These are phyloP conservation scores for Simalia tracyae DNA, from an alignment of 2,797 vertebrate genomes.

Conservation along the genomic window DNA sequence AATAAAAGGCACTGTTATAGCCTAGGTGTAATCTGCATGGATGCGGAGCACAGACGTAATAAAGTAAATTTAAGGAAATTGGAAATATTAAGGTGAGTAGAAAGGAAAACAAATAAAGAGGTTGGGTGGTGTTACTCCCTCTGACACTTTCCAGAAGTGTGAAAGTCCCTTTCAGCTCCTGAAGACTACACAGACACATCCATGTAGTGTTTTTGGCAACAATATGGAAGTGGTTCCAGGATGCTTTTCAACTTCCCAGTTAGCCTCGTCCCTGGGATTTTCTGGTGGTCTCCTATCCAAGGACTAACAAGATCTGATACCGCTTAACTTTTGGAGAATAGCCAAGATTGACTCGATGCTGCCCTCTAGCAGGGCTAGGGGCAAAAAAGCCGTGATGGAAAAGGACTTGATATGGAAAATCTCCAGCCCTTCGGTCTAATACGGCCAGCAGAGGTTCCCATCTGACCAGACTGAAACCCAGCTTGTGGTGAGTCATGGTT, in stretches of 20 bases:
- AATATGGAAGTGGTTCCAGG: too few relatives aligned
- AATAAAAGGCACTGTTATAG: neutral
- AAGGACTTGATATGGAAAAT: neutral
- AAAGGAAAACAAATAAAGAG: neutral
- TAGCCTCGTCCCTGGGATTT: too few relatives aligned
- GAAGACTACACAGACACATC: too few relatives aligned
- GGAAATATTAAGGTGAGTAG: neutral
- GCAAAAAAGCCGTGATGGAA: neutral
- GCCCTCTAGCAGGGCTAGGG: neutral
- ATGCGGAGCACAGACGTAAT: neutral
- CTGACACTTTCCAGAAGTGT: neutral
- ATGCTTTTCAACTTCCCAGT: too few relatives aligned
- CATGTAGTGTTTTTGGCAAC: too few relatives aligned
- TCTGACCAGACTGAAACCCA: neutral
- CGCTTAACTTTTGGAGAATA: neutral
- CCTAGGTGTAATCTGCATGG: neutral
- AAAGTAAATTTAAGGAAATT: neutral
- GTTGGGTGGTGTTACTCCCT: neutral
- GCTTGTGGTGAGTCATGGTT: neutral
- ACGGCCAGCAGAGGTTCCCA: neutral
- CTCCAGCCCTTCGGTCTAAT: neutral
- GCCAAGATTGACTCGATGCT: neutral
- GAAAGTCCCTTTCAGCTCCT: neutral
- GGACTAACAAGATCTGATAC: neutral
- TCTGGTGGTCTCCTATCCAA: too few relatives aligned